Percentiles rank a stretch among this genome's conserved stretches.
Conservation (phyloP, 2,113 vertebrate genomes). For the Myrmecobius fasciatus region DNA sequence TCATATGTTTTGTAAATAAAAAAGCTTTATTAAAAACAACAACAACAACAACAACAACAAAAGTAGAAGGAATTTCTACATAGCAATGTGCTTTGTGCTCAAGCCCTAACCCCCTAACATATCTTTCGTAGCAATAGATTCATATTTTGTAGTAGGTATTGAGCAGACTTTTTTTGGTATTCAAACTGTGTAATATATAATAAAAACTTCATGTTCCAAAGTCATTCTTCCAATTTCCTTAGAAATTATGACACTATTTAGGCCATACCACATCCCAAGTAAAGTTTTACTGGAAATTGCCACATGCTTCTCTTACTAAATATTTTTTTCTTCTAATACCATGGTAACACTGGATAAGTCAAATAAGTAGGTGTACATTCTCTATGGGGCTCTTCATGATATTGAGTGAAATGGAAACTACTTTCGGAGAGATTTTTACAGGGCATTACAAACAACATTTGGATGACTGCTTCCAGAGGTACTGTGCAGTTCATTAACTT, state of each 20-base stretch:
- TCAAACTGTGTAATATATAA: not conserved
- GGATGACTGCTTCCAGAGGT: not conserved
- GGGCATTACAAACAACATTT: not conserved
- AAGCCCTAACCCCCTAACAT: not conserved
- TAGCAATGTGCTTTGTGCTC: not conserved
- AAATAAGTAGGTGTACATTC: not conserved
- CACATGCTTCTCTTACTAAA: not conserved
- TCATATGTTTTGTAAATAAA: no score
- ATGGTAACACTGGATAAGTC: not conserved
- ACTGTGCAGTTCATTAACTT: not conserved
- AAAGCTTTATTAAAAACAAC: no score
- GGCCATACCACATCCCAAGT: not conserved
- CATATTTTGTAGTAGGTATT: not conserved
- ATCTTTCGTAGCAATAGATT: not conserved
- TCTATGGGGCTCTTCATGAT: not conserved
- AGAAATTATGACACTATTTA: not conserved
- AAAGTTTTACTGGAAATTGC: not conserved
- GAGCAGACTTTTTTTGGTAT: not conserved
- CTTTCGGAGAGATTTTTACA: not conserved
- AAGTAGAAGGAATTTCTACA: not conserved
- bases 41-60: no score
- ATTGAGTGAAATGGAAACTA: constrained; percentile 8
- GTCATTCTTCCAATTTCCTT: not conserved
- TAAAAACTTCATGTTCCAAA: not conserved
- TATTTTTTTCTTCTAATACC: not conserved